phyloP scores from a whole-genome alignment of 2,113 vertebrate genomes.

The Laticauda laticaudata region DNA sequence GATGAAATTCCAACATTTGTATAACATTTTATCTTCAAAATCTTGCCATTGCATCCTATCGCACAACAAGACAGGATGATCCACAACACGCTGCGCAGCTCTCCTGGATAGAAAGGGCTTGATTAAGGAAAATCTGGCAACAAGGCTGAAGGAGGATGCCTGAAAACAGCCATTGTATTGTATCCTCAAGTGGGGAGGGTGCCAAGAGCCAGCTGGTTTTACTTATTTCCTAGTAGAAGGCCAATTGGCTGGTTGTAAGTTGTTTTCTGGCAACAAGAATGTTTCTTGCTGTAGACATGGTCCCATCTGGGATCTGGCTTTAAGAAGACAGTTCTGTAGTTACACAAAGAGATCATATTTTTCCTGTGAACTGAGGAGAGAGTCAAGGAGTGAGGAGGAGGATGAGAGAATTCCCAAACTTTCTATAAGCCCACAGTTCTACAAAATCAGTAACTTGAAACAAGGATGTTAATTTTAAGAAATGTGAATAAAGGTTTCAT shows the following conservation, averaged over 20 bases:
- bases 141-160: not conserved
- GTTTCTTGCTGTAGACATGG: not conserved
- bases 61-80: not conserved
- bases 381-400: not conserved
- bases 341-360: not conserved
- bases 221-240: conserved; percentile 1
- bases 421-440: not conserved
- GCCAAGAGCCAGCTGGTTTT: not conserved
- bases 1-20: not conserved
- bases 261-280: not conserved
- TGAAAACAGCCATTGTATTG: conserved; percentile 29
- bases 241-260: not conserved
- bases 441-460: not conserved
- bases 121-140: not conserved
- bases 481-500: not conserved
- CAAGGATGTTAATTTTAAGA: conserved; percentile 10
- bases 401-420: not conserved
- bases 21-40: not conserved
- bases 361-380: not conserved
- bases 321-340: not conserved
- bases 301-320: not conserved
- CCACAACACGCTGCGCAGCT: not conserved
- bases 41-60: not conserved
- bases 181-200: not conserved
- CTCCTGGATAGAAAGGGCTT: not conserved